Percentiles rank a stretch among this genome's conserved stretches.
These are phyloP conservation scores for Sphaeramia orbicularis DNA, from an alignment of 2,797 vertebrate genomes.

Conservation along the genomic window DNA sequence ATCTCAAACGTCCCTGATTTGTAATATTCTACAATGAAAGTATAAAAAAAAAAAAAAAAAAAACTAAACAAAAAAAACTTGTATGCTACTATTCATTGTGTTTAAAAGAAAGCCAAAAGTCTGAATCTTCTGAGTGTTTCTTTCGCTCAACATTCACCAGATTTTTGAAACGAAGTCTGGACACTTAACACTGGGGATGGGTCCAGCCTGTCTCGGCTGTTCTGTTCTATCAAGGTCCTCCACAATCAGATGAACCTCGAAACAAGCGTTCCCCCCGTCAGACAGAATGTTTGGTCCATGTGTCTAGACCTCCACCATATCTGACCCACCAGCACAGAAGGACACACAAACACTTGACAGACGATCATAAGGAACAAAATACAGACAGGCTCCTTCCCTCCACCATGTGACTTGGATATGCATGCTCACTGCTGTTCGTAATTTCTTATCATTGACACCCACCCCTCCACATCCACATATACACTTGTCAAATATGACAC, in stretches of 20 bases:
- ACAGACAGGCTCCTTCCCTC: constrained; percentile 76
- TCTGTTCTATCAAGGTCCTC: constrained; percentile 79
- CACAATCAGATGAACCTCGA: constrained; percentile 77
- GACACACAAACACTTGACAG: constrained; percentile 86
- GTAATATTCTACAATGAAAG: too few species aligned
- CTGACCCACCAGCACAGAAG: constrained; percentile 89
- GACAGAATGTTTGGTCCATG: constrained; percentile 82
- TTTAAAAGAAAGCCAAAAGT: constrained; percentile 35
- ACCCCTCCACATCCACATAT: constrained; percentile 81
- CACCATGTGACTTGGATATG: constrained; percentile 82
- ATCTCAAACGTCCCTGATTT: too few species aligned
- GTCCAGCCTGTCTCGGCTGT: constrained; percentile 74
- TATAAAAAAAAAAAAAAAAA: too few species aligned
- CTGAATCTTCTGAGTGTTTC: constrained; percentile 21
- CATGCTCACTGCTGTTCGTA: constrained; percentile 80
- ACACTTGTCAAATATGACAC: constrained; percentile 82
- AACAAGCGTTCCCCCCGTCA: constrained; percentile 66
- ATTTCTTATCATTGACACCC: constrained; percentile 79
- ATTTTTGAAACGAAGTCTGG: constrained; percentile 63
- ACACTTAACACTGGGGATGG: constrained; percentile 58
- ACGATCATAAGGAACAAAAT: constrained; percentile 83
- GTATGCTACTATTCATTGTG: constrained; percentile 10
- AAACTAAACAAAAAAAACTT: too few species aligned
- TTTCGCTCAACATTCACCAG: constrained; percentile 55
- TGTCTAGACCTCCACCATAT: constrained; percentile 83